Evolutionary conservation across 2,888 invertebrate genomes (phyloP).

Genomic region (Leptopilina syphax): DNA sequence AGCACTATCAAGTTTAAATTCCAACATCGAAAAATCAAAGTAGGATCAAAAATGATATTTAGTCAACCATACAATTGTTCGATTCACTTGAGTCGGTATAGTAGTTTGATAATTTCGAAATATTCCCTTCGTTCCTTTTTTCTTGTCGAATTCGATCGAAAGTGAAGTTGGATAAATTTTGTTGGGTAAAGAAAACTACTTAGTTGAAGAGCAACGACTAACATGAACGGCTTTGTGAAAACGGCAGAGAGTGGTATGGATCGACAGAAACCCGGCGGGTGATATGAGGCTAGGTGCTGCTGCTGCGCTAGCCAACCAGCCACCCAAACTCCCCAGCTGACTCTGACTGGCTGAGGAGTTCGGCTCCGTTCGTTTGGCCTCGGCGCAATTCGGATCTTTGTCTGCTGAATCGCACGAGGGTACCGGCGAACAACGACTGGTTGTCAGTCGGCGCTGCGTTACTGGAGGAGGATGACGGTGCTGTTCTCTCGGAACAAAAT

Average conservation of each 20-base stretch:
- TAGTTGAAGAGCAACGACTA: neutral
- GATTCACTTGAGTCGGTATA: no score
- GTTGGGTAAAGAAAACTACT: neutral
- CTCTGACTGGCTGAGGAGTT: constrained; percentile 67
- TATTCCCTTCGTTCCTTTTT: no score
- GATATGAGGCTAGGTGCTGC: constrained; percentile 21
- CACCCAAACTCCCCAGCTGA: constrained; percentile 70
- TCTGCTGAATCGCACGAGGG: constrained; percentile 68
- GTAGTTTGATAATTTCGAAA: no score
- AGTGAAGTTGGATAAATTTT: neutral
- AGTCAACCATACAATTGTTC: no score
- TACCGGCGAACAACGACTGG: constrained; percentile 65
- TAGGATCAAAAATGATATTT: no score
- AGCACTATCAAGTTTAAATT: no score
- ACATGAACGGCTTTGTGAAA: neutral
- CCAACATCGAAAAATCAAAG: no score
- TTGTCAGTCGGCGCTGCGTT: constrained; percentile 72
- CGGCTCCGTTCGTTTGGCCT: constrained; percentile 59
- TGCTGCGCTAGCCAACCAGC: constrained; percentile 41
- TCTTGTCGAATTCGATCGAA: neutral
- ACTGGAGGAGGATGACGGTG: constrained; percentile 34
- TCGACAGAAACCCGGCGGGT: constrained; percentile 32
- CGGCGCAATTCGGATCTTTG: constrained; percentile 70
- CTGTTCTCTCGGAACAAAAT: constrained; percentile 23
- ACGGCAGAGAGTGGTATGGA: neutral